Percentiles rank a stretch among this genome's conserved stretches.
phyloP scores from a whole-genome alignment of 2,888 invertebrate species.

The Agapostemon virescens region DNA sequence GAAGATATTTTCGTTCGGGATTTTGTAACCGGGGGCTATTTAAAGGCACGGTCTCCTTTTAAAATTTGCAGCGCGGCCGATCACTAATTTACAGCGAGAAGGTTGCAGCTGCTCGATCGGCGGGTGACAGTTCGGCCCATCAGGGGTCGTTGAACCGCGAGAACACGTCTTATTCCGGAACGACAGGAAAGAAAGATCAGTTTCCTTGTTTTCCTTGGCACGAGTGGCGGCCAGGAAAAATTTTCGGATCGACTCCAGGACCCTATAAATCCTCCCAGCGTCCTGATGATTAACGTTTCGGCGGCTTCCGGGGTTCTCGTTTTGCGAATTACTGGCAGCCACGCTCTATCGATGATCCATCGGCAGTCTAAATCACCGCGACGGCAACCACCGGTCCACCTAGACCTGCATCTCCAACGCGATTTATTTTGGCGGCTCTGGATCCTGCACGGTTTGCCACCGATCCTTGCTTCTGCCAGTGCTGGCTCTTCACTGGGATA shows the following conservation, averaged over 20 bases:
- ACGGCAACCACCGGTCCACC: conserved; percentile 12
- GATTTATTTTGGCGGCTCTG: neutral
- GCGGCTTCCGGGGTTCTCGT: conserved; percentile 38
- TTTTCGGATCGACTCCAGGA: conserved; percentile 32
- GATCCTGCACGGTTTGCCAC: neutral
- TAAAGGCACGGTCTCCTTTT: conserved; percentile 43
- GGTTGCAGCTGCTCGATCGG: conserved; percentile 43
- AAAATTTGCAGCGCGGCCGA: conserved; percentile 58
- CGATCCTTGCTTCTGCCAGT: neutral
- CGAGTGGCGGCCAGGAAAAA: conserved; percentile 29
- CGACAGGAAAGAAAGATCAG: conserved; percentile 8
- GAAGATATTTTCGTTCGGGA: conserved; percentile 50
- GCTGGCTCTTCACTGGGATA: neutral
- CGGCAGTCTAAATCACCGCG: conserved; percentile 51
- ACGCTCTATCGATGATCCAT: conserved; percentile 58
- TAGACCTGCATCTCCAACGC: neutral
- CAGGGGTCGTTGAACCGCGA: conserved; percentile 55
- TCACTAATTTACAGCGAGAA: conserved; percentile 44
- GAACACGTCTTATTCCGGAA: conserved; percentile 24
- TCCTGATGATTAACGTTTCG: conserved; percentile 54
- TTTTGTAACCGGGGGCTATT: conserved; percentile 60
- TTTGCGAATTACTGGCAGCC: conserved; percentile 44
- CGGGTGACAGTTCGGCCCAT: conserved; percentile 18
- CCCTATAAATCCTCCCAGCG: conserved; percentile 37
- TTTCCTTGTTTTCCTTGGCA: conserved; percentile 53